Base-by-base conservation (phyloP, 2,113 vertebrate genomes). In the Microtus pennsylvanicus region DNA sequence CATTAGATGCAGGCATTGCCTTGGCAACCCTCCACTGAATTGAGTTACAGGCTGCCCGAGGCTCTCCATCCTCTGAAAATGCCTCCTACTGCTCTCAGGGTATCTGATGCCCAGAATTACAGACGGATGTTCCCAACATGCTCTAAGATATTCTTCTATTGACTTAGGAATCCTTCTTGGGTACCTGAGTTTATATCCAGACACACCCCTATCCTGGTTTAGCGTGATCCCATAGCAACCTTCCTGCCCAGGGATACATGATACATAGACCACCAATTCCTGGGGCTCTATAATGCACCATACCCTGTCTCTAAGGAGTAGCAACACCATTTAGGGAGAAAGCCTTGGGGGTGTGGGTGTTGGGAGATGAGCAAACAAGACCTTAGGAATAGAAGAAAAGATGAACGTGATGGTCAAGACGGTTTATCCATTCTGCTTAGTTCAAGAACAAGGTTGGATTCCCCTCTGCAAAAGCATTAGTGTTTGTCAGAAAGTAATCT, bases 401-500 rank as follows among this genome's bases (percentile, higher is more conserved):
- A 35, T 74, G 50, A 81, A 83, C 28, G 13, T 33, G 22, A 12
- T 91, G 38, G 12, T 90, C 24, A 87, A 80, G 90, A 82, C 78
- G 19, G 65, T 42, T 11, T 26, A 92, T 75, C 72, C 4, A 26
- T 3, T 83, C 42, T 45, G 24, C 70, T 83, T 67, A 65, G 35
- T 89, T 74, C 22, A 94, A 89, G 33, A 45, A 30, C 24, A 58
- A 50, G 74, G 35, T n/a, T 45, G 63, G 89, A 33, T 89, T 92
- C 47, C 76, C 14, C 33, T 35, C 17, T 65, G 12, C 50, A 92
- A 47, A 58, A 70, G 6, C 70, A 38, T 30, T 35, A 42, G 9
- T 35, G 65, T 83, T 87, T 91, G 24, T 83, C 69, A 94, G 21
- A 61, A 92, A 83, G 65, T 93, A 72, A 19, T 94, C 82, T 77